A percentile compares a stretch with the other conserved stretches of the same genome.
phyloP scores from a whole-genome alignment of 1,140 invertebrate genomes.

The Bombus terrestris region DNA sequence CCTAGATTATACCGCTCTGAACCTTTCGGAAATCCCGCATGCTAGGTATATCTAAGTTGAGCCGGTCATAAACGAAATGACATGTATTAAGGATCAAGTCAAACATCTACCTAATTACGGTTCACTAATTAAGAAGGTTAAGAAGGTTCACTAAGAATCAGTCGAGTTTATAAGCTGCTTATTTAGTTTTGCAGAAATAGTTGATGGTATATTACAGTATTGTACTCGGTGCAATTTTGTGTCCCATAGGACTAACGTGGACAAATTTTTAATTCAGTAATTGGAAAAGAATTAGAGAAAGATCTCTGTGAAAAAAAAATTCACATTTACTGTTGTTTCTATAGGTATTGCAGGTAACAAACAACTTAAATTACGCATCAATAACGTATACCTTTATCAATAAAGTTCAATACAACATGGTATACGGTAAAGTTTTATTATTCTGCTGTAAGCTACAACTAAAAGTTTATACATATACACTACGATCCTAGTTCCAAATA shows the following conservation, averaged over 20 bases:
- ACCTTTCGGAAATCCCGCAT: neutral
- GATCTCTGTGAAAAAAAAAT: neutral
- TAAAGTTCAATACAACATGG: too few relatives aligned
- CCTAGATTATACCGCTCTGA: conserved; percentile 4
- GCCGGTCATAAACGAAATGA: too few relatives aligned
- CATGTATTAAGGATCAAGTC: neutral
- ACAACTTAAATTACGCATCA: neutral
- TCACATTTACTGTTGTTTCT: neutral
- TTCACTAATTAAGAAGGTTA: too few relatives aligned
- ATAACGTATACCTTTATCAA: neutral
- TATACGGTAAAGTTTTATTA: too few relatives aligned
- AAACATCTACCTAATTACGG: neutral
- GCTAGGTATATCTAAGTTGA: neutral
- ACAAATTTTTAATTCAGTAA: too few relatives aligned
- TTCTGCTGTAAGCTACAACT: neutral
- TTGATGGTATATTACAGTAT: neutral
- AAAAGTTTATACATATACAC: too few relatives aligned
- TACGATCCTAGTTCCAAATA: too few relatives aligned
- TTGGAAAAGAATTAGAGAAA: too few relatives aligned
- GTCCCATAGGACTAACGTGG: too few relatives aligned
- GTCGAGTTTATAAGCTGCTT: too few relatives aligned
- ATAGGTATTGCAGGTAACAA: neutral
- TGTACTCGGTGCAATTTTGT: neutral
- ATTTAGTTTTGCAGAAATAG: neutral
- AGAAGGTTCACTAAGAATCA: too few relatives aligned